These are phyloP conservation scores for Platycheirus rosarum DNA, from an alignment of 2,888 invertebrate species.

Conservation along the genomic window DNA sequence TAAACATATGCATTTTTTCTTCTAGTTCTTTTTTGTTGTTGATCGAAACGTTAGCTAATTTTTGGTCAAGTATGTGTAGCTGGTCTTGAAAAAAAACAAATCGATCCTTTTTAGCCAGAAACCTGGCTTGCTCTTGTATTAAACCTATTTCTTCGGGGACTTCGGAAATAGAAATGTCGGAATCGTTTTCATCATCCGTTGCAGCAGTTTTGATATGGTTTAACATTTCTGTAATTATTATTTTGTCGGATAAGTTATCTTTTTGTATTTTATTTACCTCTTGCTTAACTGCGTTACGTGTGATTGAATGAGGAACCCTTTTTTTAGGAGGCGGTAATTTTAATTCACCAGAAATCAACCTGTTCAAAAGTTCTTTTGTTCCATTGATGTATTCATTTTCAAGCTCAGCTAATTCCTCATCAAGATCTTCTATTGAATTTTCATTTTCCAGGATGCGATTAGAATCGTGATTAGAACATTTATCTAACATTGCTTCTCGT, in stretches of 20 bases:
- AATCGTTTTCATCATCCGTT: constrained; percentile 42
- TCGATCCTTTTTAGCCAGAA: constrained; percentile 76
- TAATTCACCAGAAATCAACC: constrained; percentile 78
- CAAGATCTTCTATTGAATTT: constrained; percentile 76
- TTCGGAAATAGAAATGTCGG: constrained; percentile 53
- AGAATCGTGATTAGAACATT: constrained; percentile 74
- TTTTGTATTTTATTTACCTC: not conserved
- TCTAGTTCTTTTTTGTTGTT: constrained; percentile 75
- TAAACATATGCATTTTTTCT: constrained; percentile 75
- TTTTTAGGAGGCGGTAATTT: constrained; percentile 74
- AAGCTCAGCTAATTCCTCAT: constrained; percentile 76
- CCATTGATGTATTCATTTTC: constrained; percentile 76
- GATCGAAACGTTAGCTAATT: constrained; percentile 64
- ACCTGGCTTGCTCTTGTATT: constrained; percentile 77
- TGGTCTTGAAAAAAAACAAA: constrained; percentile 77
- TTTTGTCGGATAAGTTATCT: too few relatives aligned
- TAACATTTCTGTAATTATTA: not conserved
- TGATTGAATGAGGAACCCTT: constrained; percentile 75
- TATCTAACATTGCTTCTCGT: constrained; percentile 54
- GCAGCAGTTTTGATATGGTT: not conserved
- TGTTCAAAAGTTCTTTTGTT: constrained; percentile 76
- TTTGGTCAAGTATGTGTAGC: constrained; percentile 77
- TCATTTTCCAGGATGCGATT: constrained; percentile 79
- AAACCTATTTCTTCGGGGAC: constrained; percentile 77
- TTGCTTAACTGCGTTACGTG: not conserved